Evolutionary conservation across 2,113 vertebrate genomes (phyloP).

Genomic region (Nicator chloris): DNA sequence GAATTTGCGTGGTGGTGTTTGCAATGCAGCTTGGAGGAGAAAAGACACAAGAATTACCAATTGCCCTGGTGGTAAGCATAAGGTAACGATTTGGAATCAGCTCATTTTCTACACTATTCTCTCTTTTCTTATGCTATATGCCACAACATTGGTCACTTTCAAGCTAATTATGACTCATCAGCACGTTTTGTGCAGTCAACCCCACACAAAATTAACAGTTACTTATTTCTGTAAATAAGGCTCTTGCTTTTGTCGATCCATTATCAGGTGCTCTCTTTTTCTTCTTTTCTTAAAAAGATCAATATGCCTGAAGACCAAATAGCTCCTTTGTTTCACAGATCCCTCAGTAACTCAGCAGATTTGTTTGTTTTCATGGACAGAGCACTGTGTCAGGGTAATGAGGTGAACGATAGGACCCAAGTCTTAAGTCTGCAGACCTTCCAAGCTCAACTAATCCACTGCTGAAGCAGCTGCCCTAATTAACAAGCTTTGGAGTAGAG

Average conservation of each 20-base stretch:
- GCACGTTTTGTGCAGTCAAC: not conserved
- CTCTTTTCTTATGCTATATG: not conserved
- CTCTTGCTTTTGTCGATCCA: not conserved
- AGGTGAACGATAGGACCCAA: not conserved
- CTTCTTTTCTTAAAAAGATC: not conserved
- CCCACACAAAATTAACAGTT: not conserved
- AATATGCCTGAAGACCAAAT: not conserved
- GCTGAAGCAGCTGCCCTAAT: slow-evolving; percentile 49
- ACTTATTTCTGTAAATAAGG: not conserved
- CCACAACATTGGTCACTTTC: not conserved
- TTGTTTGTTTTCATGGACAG: slow-evolving; percentile 11
- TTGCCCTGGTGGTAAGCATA: not conserved
- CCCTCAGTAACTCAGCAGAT: not conserved
- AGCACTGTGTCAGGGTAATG: not conserved
- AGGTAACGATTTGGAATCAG: not conserved
- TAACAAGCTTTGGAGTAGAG: not conserved
- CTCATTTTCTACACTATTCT: not conserved
- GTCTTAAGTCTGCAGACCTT: not conserved
- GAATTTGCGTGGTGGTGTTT: not conserved
- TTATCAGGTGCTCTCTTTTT: not conserved
- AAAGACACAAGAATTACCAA: not conserved
- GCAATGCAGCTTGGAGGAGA: not conserved
- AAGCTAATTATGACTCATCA: not conserved
- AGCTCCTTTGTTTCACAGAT: not conserved
- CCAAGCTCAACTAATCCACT: slow-evolving; percentile 22